phyloP scores from a whole-genome alignment of 2,888 invertebrate genomes.

The Melikaiella ostensackeni region DNA sequence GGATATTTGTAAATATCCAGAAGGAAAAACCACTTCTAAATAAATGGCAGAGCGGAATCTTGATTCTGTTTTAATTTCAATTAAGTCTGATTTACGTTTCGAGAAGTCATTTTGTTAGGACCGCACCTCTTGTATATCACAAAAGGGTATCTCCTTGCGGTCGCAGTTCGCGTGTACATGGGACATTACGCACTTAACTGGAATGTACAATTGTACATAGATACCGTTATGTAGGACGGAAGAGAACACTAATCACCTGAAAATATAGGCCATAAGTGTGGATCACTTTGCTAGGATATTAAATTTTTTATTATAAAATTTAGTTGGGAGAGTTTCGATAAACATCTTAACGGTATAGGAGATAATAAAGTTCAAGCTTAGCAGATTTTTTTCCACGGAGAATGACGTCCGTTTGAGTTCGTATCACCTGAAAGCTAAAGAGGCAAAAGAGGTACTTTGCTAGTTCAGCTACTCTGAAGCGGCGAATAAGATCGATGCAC shows the following conservation, averaged over 20 bases:
- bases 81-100: constrained; percentile 31
- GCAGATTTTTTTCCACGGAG: background rate
- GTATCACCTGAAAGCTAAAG: constrained; percentile 18
- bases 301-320: background rate
- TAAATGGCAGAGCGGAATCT: background rate
- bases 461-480: constrained; percentile 29
- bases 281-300: constrained; percentile 42
- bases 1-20: constrained; percentile 20
- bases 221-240: constrained; percentile 24
- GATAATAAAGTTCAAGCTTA: background rate
- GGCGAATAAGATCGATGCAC: constrained; percentile 27
- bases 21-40: background rate
- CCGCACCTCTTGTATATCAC: constrained; percentile 49
- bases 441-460: constrained; percentile 30
- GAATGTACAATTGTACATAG: constrained; percentile 35
- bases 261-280: constrained; percentile 53
- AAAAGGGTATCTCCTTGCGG: constrained; percentile 46
- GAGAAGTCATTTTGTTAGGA: constrained; percentile 21
- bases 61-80: constrained; percentile 22
- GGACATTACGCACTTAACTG: constrained; percentile 41
- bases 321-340: background rate
- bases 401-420: background rate
- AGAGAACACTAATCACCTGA: constrained; percentile 54
- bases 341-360: too few species aligned
- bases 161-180: constrained; percentile 41